Evolutionary conservation across 2,797 vertebrate species (phyloP), one percentile per base, ranked within the genome.

Genomic region (Sebastolobus altivelis): DNA sequence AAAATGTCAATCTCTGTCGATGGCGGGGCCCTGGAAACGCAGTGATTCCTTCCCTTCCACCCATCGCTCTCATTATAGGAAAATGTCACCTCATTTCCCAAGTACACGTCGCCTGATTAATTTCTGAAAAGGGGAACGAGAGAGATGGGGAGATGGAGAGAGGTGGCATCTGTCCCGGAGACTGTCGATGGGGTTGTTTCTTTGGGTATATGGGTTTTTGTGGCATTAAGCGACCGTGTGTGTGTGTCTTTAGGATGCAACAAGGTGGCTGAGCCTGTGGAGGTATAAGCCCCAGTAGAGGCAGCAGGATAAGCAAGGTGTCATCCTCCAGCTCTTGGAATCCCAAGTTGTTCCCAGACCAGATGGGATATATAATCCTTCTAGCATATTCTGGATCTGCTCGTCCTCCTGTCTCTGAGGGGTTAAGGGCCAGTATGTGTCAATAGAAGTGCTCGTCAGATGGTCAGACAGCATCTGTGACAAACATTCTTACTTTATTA

Each of bases 1-100:
- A 95, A 96, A 95, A 95, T 93, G 95, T 95, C 95, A 96, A 94
- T 96, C 95, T 95, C 87, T 82, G 92, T 91, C 72, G 80, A 89
- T 84, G 89, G 89, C 79, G 70, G 80, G 84, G 75, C 80, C 80
- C 83, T 80, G 91, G 89, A 93, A 94, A 92, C 85, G 62, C 76
- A 68, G 74, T 73, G 89, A 90, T 81, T 91, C 87, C 89, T 88
- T 84, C 80, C 81, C 85, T 86, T 91, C 87, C 85, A 78, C 83
- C 89, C 81, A 82, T 91, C 88, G 93, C 93, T 95, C 95, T 96
- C 94, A 94, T 96, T 95, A 95, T 88, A 85, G 90, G 89, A 84
- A 96, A 95, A 95, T 95, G 94, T 94, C 95, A 95, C 89, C 93
- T 93, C 93, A 93, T 94, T 94, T 93, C 91, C 93, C 80, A 77